phyloP scores from a whole-genome alignment of 2,888 invertebrate genomes.

The Lysandra bellargus region DNA sequence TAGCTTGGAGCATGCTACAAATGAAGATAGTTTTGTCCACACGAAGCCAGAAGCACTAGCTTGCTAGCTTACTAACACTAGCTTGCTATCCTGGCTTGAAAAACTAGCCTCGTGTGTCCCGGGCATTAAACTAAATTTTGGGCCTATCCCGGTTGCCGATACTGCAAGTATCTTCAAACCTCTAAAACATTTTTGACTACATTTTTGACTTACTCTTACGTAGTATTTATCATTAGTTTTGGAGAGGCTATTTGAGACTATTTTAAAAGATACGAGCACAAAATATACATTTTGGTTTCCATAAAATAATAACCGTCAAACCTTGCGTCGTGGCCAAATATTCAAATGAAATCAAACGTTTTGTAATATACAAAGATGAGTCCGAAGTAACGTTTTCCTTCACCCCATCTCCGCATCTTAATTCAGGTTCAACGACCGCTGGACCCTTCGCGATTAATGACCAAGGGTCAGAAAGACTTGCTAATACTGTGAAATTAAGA shows the following conservation, averaged over 20 bases:
- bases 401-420: constrained; percentile 66
- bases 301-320: background rate
- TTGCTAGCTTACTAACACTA: no score
- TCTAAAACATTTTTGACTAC: background rate
- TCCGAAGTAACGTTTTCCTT: constrained; percentile 53
- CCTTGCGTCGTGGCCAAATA: background rate
- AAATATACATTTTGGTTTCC: no score
- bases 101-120: no score
- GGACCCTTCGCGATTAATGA: constrained; percentile 75
- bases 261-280: no score
- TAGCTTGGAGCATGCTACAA: no score
- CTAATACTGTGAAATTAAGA: constrained; percentile 77
- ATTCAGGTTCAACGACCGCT: constrained; percentile 69
- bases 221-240: no score
- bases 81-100: no score
- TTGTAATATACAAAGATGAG: constrained; percentile 15
- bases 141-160: background rate
- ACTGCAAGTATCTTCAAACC: background rate
- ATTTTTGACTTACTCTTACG: background rate
- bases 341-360: constrained; percentile 12
- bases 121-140: no score
- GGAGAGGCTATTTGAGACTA: no score
- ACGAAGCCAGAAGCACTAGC: no score
- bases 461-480: constrained; percentile 71
- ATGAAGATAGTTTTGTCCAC: no score